Evolutionary conservation across 2,113 vertebrate species (phyloP).

Genomic region (Varanus salvator): DNA sequence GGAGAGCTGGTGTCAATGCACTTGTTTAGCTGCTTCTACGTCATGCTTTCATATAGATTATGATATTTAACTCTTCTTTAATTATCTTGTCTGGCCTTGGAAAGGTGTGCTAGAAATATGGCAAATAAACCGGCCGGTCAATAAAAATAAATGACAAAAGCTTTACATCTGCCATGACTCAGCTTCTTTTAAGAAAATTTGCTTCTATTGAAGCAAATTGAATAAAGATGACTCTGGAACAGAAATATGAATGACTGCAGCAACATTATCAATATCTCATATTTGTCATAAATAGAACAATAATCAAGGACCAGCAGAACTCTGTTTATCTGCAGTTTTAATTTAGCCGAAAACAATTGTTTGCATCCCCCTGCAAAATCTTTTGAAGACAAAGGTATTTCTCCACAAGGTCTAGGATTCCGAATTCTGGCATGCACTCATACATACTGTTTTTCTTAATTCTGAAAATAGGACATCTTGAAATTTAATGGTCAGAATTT

Average conservation of each 20-base stretch:
- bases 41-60: not conserved
- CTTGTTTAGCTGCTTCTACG: not conserved
- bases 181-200: not conserved
- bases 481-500: too few relatives aligned
- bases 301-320: not conserved
- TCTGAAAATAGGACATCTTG: not conserved
- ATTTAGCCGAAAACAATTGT: not conserved
- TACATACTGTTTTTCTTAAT: not conserved
- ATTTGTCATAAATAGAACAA: not conserved
- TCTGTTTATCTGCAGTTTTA: slow-evolving; percentile 3
- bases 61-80: not conserved
- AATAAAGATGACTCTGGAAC: not conserved
- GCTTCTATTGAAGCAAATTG: not conserved
- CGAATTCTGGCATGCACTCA: not conserved
- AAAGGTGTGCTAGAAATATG: not conserved
- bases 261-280: not conserved
- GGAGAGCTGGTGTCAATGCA: too few relatives aligned
- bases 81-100: not conserved
- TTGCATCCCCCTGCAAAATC: not conserved
- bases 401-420: not conserved
- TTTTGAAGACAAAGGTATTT: not conserved
- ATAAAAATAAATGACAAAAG: not conserved
- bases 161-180: not conserved
- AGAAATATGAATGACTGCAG: not conserved
- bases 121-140: not conserved